phyloP scores from a whole-genome alignment of 2,113 vertebrate species.

The Morone saxatilis region DNA sequence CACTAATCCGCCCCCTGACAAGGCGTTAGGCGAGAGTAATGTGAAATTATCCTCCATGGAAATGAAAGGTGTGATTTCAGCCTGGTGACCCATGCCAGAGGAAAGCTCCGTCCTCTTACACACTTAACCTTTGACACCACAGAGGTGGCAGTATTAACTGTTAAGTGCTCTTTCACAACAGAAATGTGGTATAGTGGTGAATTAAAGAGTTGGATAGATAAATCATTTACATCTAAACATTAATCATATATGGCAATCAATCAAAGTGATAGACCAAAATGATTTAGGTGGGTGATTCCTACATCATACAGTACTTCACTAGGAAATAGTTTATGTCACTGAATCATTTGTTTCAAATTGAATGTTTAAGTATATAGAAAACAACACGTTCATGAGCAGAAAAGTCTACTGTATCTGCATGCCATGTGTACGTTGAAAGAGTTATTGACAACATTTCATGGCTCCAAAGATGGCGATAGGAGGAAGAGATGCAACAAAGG shows the following conservation, averaged over 20 bases:
- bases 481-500: too few species aligned
- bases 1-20: constrained; percentile 48
- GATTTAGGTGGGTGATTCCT: too few species aligned
- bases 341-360: too few species aligned
- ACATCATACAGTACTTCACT: too few species aligned
- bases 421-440: too few species aligned
- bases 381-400: too few species aligned
- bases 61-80: constrained; percentile 44
- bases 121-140: constrained; percentile 29
- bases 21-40: constrained; percentile 24
- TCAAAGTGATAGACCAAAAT: too few species aligned
- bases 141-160: not conserved
- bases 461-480: too few species aligned
- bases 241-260: not conserved
- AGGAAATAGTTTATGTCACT: too few species aligned
- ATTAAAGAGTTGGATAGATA: not conserved
- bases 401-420: too few species aligned
- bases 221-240: not conserved
- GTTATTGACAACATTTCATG: too few species aligned
- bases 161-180: constrained; percentile 32
- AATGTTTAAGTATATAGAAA: too few species aligned
- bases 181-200: not conserved
- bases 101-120: not conserved
- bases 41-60: constrained; percentile 38
- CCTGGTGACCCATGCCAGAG: not conserved